phyloP scores from a whole-genome alignment of 2,113 vertebrate genomes.

The Puma concolor region DNA sequence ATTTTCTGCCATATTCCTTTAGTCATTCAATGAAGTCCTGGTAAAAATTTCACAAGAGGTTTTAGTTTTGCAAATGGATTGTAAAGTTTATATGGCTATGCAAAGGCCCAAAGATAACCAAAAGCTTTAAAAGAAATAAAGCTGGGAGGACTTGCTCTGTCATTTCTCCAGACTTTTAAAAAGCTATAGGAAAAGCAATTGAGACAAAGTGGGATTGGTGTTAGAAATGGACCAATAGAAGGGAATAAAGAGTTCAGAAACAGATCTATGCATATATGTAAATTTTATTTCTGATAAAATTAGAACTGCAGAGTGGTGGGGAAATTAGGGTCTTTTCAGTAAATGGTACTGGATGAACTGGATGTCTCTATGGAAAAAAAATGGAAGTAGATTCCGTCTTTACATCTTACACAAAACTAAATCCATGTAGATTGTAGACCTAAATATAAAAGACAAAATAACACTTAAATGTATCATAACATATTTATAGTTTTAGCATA shows the following conservation, averaged over 20 bases:
- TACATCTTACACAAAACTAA: background rate
- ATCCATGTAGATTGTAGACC: background rate
- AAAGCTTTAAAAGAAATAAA: background rate
- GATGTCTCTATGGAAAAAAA: background rate
- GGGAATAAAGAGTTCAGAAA: background rate
- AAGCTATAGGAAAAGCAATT: background rate
- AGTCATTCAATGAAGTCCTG: background rate
- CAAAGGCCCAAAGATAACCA: background rate
- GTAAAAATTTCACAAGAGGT: background rate
- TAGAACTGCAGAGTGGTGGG: background rate
- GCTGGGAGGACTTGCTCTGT: background rate
- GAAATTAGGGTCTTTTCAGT: background rate
- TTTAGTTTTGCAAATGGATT: background rate
- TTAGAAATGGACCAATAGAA: background rate
- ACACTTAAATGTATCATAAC: background rate
- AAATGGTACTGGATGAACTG: background rate
- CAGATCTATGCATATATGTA: background rate
- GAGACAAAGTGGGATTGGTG: background rate
- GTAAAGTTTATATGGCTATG: background rate
- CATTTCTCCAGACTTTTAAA: background rate
- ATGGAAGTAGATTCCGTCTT: background rate
- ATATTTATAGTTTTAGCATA: background rate
- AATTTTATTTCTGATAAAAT: background rate
- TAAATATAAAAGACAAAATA: background rate
- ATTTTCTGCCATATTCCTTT: background rate